Conservation (phyloP, 2,113 vertebrate genomes). For the Rhynchopsitta pachyrhyncha region DNA sequence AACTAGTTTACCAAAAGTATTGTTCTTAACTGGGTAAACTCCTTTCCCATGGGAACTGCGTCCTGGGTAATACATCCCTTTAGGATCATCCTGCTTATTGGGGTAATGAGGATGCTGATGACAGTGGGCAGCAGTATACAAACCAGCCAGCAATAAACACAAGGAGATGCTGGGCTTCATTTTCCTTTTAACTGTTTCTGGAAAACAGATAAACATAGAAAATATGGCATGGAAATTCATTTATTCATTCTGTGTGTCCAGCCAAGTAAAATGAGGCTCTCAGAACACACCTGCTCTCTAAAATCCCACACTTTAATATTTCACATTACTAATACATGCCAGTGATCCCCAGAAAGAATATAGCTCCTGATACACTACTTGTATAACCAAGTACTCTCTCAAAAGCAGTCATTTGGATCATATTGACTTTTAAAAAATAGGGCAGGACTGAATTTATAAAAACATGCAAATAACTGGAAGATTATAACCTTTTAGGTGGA, state of each 20-base stretch:
- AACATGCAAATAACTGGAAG: neutral
- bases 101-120: neutral
- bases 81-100: neutral
- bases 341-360: neutral
- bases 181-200: neutral
- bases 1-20: slow-evolving; percentile 17
- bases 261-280: neutral
- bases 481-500: neutral
- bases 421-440: neutral
- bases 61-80: neutral
- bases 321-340: neutral
- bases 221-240: neutral
- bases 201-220: neutral
- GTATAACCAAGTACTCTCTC: neutral
- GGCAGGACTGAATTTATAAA: neutral
- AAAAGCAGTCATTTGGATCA: neutral
- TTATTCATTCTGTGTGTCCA: neutral
- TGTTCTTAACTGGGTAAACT: neutral
- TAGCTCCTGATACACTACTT: neutral
- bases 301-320: neutral
- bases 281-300: neutral
- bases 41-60: neutral
- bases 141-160: slow-evolving; percentile 38
- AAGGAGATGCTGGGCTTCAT: slow-evolving; percentile 52
- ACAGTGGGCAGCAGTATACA: neutral